These are phyloP conservation scores for Aldrovandia affinis DNA, from an alignment of 2,797 vertebrate genomes.

Conservation along the genomic window DNA sequence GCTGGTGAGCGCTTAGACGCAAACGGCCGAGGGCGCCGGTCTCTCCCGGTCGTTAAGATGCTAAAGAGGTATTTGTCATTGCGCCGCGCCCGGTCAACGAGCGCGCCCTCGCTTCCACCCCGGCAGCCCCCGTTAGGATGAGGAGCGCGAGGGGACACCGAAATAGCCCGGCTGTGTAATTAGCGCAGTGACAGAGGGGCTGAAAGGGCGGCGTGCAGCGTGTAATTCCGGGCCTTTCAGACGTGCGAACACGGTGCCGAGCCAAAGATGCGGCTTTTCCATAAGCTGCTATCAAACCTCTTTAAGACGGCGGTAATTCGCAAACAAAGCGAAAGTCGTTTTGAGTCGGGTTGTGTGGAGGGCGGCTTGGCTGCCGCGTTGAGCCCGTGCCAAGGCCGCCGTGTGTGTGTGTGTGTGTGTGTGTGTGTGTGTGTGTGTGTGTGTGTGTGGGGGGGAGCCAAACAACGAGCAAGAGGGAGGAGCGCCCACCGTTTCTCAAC, in stretches of 20 bases:
- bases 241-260: slow-evolving; percentile 50
- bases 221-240: slow-evolving; percentile 64
- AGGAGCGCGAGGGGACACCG: background rate
- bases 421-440: background rate
- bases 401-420: background rate
- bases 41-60: background rate
- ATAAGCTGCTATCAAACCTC: slow-evolving; percentile 58
- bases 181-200: slow-evolving; percentile 55
- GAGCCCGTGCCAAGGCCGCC: slow-evolving; percentile 35
- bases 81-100: background rate
- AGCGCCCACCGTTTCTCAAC: background rate
- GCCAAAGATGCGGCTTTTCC: slow-evolving; percentile 49
- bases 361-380: slow-evolving; percentile 30
- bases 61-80: background rate
- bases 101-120: background rate
- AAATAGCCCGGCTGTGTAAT: slow-evolving; percentile 57
- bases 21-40: background rate
- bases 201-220: slow-evolving; percentile 51
- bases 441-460: slow-evolving; percentile 41
- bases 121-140: slow-evolving; percentile 5
- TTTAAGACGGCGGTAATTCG: slow-evolving; percentile 48
- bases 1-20: background rate
- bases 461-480: background rate
- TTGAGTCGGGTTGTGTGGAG: slow-evolving; percentile 33
- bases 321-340: slow-evolving; percentile 46